Evolutionary conservation across 2,113 vertebrate species (phyloP).

Genomic region (Campylomormyrus tamandua): DNA sequence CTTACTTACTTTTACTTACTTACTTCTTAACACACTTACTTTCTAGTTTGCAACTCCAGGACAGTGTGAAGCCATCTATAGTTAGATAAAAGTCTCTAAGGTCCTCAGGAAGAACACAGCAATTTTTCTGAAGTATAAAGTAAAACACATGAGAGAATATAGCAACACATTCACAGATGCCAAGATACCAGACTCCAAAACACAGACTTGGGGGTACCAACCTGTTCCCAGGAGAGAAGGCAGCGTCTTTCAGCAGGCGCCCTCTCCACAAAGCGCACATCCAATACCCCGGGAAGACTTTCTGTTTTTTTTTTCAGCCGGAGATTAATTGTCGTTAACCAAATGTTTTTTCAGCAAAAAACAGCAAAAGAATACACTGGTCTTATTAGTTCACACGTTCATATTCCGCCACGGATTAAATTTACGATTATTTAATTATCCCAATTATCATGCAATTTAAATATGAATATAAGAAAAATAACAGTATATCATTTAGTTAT

Average conservation of each 20-base stretch:
- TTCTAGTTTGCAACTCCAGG: conserved; percentile 83
- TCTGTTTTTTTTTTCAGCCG: conserved; percentile 55
- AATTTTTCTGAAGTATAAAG: conserved; percentile 71
- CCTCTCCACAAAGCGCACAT: conserved; percentile 77
- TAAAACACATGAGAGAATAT: background rate
- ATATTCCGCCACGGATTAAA: background rate
- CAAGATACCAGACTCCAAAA: background rate
- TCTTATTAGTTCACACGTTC: background rate
- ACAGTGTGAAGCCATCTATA: conserved; percentile 84
- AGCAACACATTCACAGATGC: background rate
- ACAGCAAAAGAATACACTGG: background rate
- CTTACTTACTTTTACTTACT: too few species aligned
- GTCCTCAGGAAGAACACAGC: conserved; percentile 83
- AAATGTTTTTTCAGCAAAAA: background rate
- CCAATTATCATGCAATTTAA: background rate
- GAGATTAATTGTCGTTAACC: background rate
- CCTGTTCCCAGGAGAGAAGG: conserved; percentile 90
- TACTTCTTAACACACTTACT: conserved; percentile 54
- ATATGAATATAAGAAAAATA: background rate
- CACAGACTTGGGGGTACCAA: conserved; percentile 38
- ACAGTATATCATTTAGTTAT: background rate
- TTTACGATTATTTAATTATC: background rate
- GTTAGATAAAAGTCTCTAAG: conserved; percentile 90
- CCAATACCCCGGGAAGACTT: conserved; percentile 79
- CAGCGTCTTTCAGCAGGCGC: conserved; percentile 80